A percentile compares a stretch with the other conserved stretches of the same genome.
Evolutionary conservation across 1,140 invertebrate species (phyloP).

Genomic region (Saccostrea glomerata): DNA sequence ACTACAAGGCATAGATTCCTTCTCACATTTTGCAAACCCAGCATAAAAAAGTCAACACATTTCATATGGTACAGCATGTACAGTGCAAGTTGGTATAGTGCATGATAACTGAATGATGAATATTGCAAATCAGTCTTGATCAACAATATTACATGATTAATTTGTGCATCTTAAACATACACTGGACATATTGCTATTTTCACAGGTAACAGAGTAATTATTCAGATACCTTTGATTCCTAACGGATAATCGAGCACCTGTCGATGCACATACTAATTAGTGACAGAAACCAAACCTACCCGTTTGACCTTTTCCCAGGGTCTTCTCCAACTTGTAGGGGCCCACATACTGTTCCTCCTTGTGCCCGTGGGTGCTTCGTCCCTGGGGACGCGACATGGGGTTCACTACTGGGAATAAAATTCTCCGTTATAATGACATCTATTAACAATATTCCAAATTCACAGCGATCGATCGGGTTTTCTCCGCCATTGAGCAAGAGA

Average conservation of each 20-base stretch:
- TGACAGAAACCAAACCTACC: constrained; percentile 83
- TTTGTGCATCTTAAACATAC: background rate
- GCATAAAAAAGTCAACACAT: background rate
- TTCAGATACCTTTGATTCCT: no score
- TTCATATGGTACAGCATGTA: no score
- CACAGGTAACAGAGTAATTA: no score
- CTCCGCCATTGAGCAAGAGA: constrained; percentile 27
- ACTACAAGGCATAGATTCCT: background rate
- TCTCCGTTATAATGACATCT: constrained; percentile 2
- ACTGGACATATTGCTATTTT: background rate
- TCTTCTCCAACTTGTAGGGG: constrained; percentile 98
- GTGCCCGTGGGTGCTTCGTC: constrained; percentile 55
- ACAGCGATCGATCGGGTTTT: constrained; percentile 29
- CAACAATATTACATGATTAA: background rate
- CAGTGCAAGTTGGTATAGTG: no score
- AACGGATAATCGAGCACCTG: no score
- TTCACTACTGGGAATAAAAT: background rate
- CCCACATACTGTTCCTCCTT: constrained; percentile 92
- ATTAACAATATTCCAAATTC: constrained; percentile 32
- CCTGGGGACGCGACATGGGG: constrained; percentile 54
- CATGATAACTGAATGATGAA: no score
- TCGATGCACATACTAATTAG: background rate
- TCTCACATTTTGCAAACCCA: background rate
- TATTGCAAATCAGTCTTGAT: no score
- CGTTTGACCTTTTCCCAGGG: constrained; percentile 99